These are phyloP conservation scores for Hystrix cristata DNA, from an alignment of 2,113 vertebrate species.

Conservation along the genomic window DNA sequence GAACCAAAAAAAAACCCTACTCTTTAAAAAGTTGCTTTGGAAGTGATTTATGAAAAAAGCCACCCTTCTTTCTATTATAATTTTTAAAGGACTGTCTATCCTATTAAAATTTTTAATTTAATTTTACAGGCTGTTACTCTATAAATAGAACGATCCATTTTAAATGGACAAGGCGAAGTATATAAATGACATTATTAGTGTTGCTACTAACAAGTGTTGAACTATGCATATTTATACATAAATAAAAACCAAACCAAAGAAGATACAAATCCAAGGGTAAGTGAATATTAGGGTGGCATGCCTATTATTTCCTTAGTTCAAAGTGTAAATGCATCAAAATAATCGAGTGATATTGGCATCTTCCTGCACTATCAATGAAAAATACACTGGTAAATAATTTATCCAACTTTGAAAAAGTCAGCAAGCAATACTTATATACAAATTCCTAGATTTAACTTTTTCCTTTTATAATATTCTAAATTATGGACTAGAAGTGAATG, in stretches of 20 bases:
- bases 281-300: slow-evolving; percentile 38
- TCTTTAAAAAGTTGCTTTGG: slow-evolving; percentile 71
- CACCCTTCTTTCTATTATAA: slow-evolving; percentile 76
- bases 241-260: slow-evolving; percentile 76
- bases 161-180: slow-evolving; percentile 82
- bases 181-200: slow-evolving; percentile 84
- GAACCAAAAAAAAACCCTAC: slow-evolving; percentile 47
- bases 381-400: slow-evolving; percentile 18
- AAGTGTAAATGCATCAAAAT: slow-evolving; percentile 74
- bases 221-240: slow-evolving; percentile 80
- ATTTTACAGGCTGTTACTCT: slow-evolving; percentile 87
- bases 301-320: slow-evolving; percentile 67
- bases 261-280: slow-evolving; percentile 72
- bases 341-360: slow-evolving; percentile 64
- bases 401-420: slow-evolving; percentile 29
- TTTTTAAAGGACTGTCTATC: slow-evolving; percentile 81
- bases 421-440: slow-evolving; percentile 38
- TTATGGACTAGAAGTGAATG: background rate
- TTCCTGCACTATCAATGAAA: slow-evolving; percentile 49
- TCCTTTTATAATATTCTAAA: slow-evolving; percentile 32
- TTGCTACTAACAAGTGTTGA: slow-evolving; percentile 83
- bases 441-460: slow-evolving; percentile 44
- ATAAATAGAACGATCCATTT: slow-evolving; percentile 86
- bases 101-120: slow-evolving; percentile 85
- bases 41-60: slow-evolving; percentile 77